Base-by-base conservation (phyloP, 2,888 invertebrate genomes). In the Polyommatus iphigenia region DNA sequence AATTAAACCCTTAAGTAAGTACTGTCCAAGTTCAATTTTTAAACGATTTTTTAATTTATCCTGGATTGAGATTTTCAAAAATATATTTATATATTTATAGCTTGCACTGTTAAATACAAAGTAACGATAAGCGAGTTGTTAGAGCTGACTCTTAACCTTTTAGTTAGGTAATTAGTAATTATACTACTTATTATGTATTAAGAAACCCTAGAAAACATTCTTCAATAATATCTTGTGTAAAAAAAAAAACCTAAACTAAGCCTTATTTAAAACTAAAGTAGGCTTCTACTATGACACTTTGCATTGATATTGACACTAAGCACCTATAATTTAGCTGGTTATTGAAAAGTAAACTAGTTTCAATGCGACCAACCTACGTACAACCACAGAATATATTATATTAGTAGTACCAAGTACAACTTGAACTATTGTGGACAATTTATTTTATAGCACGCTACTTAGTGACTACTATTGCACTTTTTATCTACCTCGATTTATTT, bases 331-430 rank as follows among this genome's bases (percentile, higher is more conserved):
- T 67, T 67, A 29, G 67, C 67, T 29, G 5, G 29, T 32, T 32
- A 67, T 32, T 67, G 29, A 67, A 62, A 62, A 29, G 67, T 67
- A 67, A 67, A 67, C 67, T 15, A 67, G 15, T 67, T 67, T 1
- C 7, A 67, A 67, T 67, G 18, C 67, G 67, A 67, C 18, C 67
- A 32, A 67, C 67, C 67, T 24, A 24, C 62, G 62, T 62, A 67
- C 10, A n/a, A n/a, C n/a, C n/a, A n/a, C n/a, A n/a, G n/a, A n/a
- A n/a, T n/a, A n/a, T n/a, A n/a, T n/a, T n/a, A n/a, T n/a, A n/a
- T n/a, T n/a, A n/a, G n/a, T n/a, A n/a, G n/a, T n/a, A n/a, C n/a
- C n/a, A n/a, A n/a, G 62, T 62, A 67, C 10, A 67, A 67, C 15
- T 67, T 67, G 67, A 67, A 67, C 59, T 59, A 67, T 13, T 24